Evolutionary conservation across 1,140 invertebrate species (phyloP).

Genomic region (Zaprionus africanus): DNA sequence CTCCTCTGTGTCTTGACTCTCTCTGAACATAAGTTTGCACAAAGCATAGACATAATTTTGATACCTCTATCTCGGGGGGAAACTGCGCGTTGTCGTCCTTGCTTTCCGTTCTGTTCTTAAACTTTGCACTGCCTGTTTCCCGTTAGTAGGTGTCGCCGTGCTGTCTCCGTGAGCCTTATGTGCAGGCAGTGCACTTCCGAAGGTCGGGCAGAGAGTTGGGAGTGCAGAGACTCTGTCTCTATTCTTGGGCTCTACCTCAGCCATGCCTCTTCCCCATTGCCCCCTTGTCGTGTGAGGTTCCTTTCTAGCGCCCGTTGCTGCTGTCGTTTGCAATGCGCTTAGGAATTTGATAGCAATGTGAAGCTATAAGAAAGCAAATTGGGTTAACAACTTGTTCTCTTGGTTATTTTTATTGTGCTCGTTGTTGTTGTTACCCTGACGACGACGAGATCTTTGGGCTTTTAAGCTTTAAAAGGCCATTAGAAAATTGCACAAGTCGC

Average conservation of each 20-base stretch:
- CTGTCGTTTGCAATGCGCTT: constrained; percentile 43
- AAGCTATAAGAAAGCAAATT: constrained; percentile 62
- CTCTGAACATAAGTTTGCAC: constrained; percentile 44
- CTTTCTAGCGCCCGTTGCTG: not conserved
- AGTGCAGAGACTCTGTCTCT: not conserved
- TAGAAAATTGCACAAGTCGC: constrained; percentile 33
- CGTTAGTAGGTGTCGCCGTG: not conserved
- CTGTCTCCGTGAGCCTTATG: constrained; percentile 19
- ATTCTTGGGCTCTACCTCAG: not conserved
- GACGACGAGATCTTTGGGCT: constrained; percentile 6
- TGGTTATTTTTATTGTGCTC: not conserved
- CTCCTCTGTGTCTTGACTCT: not conserved
- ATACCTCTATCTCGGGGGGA: constrained; percentile 12
- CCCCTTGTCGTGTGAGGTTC: not conserved
- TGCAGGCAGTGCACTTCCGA: constrained; percentile 60
- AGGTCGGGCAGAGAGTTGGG: constrained; percentile 11
- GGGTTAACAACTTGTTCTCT: constrained; percentile 60
- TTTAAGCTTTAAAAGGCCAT: constrained; percentile 37
- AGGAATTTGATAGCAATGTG: constrained; percentile 57
- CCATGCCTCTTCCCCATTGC: not conserved
- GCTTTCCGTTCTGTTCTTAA: not conserved
- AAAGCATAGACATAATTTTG: constrained; percentile 72
- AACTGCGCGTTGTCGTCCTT: constrained; percentile 8
- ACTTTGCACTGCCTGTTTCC: constrained; percentile 1
- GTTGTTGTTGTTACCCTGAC: not conserved